A percentile compares a stretch with the other conserved stretches of the same genome.
phyloP scores from a whole-genome alignment of 2,797 vertebrate species.

The Lacerta viridis region DNA sequence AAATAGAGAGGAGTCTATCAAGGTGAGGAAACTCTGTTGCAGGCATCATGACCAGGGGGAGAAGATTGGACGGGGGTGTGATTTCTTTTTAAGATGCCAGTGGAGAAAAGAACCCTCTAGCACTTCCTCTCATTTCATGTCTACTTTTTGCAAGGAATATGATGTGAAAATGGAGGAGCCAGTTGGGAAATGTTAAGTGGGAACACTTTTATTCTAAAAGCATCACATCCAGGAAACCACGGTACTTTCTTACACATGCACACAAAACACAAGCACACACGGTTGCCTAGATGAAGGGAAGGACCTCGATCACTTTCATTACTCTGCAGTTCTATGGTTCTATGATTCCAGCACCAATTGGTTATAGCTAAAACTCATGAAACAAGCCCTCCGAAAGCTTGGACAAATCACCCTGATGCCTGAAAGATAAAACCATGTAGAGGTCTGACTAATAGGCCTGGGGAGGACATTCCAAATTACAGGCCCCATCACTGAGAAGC shows the following conservation, averaged over 20 bases:
- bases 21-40: background rate
- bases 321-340: too few species aligned
- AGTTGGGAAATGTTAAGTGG: background rate
- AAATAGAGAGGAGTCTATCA: background rate
- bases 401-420: background rate
- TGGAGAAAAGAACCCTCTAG: background rate
- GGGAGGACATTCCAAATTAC: too few species aligned
- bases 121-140: background rate
- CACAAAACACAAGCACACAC: background rate
- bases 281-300: background rate
- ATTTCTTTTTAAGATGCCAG: background rate
- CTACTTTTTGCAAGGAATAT: slow-evolving; percentile 1
- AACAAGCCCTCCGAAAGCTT: too few species aligned
- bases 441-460: too few species aligned
- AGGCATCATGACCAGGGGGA: background rate
- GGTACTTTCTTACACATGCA: background rate
- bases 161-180: background rate
- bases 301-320: background rate
- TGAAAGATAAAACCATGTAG: background rate
- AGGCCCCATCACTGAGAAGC: too few species aligned
- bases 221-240: background rate
- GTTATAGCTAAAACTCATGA: too few species aligned
- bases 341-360: background rate
- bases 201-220: slow-evolving; percentile 7
- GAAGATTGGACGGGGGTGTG: too few species aligned